phyloP scores from a whole-genome alignment of 2,888 invertebrate genomes.

The Tetheella fluctuosa region DNA sequence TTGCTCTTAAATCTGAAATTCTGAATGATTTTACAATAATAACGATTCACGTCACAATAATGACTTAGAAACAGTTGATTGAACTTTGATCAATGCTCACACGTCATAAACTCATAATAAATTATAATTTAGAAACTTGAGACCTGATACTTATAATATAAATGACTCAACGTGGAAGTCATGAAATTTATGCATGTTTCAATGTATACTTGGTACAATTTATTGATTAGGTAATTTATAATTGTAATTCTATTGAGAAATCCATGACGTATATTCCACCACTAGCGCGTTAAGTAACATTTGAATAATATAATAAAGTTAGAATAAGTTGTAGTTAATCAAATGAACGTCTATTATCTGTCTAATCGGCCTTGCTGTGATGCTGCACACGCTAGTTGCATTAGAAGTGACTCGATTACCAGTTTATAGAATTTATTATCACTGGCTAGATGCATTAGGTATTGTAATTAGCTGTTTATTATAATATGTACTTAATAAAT shows the following conservation, averaged over 20 bases:
- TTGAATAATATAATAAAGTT: background rate
- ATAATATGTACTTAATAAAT: too few species aligned
- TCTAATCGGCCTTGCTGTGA: background rate
- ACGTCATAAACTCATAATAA: background rate
- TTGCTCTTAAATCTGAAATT: background rate
- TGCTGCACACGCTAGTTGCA: background rate
- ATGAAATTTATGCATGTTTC: background rate
- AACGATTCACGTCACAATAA: background rate
- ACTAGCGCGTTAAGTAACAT: background rate
- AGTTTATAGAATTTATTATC: background rate
- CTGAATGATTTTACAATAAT: background rate
- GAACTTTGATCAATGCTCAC: constrained; percentile 2
- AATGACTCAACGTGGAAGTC: constrained; percentile 9
- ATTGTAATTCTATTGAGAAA: background rate
- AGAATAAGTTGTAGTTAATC: background rate
- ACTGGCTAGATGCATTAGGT: background rate
- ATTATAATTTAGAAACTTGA: background rate
- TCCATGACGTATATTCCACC: background rate
- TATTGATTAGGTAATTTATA: too few species aligned
- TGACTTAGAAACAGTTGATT: background rate
- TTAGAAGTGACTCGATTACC: background rate
- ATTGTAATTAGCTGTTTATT: background rate
- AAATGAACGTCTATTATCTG: constrained; percentile 13
- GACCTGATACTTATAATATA: background rate
- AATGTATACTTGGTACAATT: background rate